Evolutionary conservation across 2,888 invertebrate species (phyloP).

Genomic region (Netelia virgata): DNA sequence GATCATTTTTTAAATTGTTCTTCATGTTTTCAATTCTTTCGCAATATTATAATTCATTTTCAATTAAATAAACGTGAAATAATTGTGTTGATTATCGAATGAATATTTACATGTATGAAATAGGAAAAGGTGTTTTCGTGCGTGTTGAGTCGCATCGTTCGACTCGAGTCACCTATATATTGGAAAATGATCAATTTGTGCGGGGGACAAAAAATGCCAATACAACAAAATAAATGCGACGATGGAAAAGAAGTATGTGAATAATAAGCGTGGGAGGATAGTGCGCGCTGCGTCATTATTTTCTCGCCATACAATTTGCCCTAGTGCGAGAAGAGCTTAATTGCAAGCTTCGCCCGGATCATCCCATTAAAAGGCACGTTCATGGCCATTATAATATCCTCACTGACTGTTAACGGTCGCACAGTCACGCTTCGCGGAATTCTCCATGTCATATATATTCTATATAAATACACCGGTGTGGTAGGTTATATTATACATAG

Average conservation of each 20-base stretch:
- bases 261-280: background rate
- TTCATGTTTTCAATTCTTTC: no score
- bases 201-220: background rate
- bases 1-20: no score
- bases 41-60: no score
- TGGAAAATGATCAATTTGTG: background rate
- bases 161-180: no score
- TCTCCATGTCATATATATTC: background rate
- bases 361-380: conserved; percentile 50
- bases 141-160: no score
- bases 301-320: conserved; percentile 4
- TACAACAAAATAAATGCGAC: background rate
- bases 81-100: no score
- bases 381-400: conserved; percentile 72
- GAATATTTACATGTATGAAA: no score
- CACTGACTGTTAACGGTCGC: conserved; percentile 64
- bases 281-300: conserved; percentile 27
- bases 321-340: conserved; percentile 28
- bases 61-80: no score
- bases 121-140: no score
- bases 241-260: background rate
- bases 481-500: no score
- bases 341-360: conserved; percentile 49
- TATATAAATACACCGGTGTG: background rate
- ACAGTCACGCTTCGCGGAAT: conserved; percentile 29